Conservation (phyloP, 2,888 invertebrate species). For the Phrixothrix hirtus region DNA sequence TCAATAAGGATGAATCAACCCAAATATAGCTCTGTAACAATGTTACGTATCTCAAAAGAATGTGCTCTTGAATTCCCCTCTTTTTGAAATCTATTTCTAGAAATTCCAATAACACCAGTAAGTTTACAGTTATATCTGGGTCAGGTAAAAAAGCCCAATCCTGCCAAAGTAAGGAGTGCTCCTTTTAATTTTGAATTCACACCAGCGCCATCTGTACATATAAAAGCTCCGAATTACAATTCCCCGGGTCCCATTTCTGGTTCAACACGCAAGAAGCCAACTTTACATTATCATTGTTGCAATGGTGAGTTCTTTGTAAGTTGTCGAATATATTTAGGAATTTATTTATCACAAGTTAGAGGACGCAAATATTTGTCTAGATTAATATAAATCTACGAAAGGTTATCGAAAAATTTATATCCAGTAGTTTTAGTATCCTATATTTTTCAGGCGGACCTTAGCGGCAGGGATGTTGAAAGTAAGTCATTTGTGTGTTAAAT, state of each 20-base stretch:
- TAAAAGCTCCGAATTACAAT: slow-evolving; percentile 72
- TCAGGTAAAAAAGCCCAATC: slow-evolving; percentile 8
- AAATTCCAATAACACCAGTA: slow-evolving; percentile 11
- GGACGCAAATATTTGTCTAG: no score
- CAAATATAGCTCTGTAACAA: slow-evolving; percentile 13
- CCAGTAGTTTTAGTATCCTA: slow-evolving; percentile 5
- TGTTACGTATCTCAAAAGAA: slow-evolving; percentile 21
- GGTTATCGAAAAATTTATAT: no score
- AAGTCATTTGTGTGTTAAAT: slow-evolving; percentile 59
- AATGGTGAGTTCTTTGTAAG: slow-evolving; percentile 53
- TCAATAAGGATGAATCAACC: no score
- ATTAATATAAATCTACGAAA: no score
- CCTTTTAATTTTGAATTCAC: slow-evolving; percentile 18
- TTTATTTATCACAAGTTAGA: no score
- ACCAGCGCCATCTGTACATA: slow-evolving; percentile 74
- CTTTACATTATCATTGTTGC: slow-evolving; percentile 51
- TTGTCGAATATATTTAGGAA: slow-evolving; percentile 1
- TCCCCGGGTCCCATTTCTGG: slow-evolving; percentile 76
- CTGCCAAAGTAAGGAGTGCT: slow-evolving; percentile 16
- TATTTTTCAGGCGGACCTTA: slow-evolving; percentile 78
- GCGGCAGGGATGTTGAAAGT: slow-evolving; percentile 88
- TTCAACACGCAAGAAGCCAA: slow-evolving; percentile 74
- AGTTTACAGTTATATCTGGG: slow-evolving; percentile 18
- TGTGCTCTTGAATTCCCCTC: slow-evolving; percentile 37
- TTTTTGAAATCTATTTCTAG: slow-evolving; percentile 30